Evolutionary conservation across 2,797 vertebrate species (phyloP).

Genomic region (Bradypodion pumilum): DNA sequence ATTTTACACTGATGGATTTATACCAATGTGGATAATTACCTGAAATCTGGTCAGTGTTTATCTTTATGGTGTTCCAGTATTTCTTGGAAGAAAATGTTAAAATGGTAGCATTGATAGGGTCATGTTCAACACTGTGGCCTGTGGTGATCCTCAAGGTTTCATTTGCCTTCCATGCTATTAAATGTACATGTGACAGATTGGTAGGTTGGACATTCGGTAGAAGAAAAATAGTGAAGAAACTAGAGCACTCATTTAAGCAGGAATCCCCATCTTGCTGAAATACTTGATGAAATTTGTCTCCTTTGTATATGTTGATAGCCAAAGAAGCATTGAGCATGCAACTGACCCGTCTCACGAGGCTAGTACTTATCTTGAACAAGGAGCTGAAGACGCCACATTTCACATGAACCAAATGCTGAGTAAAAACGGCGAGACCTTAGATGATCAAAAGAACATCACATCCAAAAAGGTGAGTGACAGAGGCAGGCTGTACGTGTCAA

Average conservation of each 20-base stretch:
- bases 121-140: background rate
- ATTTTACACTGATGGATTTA: too few species aligned
- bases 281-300: background rate
- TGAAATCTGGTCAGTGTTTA: background rate
- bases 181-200: background rate
- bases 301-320: conserved; percentile 39
- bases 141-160: too few species aligned
- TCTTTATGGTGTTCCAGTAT: background rate
- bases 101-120: background rate
- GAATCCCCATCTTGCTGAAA: rapidly evolving
- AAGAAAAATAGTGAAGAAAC: background rate
- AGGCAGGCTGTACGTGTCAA: background rate
- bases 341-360: conserved; percentile 18
- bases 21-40: too few species aligned
- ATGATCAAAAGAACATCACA: conserved; percentile 47
- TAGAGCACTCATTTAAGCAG: background rate
- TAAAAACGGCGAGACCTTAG: background rate
- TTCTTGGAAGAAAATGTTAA: background rate
- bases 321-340: conserved; percentile 10
- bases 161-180: too few species aligned
- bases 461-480: conserved; percentile 66
- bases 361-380: background rate
- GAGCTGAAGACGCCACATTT: background rate
- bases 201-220: background rate
- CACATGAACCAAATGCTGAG: background rate